phyloP scores from a whole-genome alignment of 2,888 invertebrate species.

The Chrysopilus asiliformis region DNA sequence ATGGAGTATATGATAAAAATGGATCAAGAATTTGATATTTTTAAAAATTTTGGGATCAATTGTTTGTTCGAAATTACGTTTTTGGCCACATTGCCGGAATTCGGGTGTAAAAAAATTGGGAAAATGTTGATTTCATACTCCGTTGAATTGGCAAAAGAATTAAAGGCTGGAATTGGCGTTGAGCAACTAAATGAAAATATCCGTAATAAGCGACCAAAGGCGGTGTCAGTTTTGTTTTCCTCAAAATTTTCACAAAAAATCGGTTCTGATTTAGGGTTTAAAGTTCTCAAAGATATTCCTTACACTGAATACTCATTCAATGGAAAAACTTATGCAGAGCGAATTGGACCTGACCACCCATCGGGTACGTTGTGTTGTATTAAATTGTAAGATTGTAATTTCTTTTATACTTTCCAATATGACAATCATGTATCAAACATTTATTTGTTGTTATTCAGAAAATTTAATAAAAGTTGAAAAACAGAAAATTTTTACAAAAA shows the following conservation, averaged over 20 bases:
- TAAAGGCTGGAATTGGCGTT: conserved; percentile 38
- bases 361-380: too few species aligned
- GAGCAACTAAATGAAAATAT: conserved; percentile 22
- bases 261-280: conserved; percentile 41
- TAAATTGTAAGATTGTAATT: too few species aligned
- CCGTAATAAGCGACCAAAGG: conserved; percentile 21
- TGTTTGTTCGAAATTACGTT: conserved; percentile 58
- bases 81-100: conserved; percentile 42
- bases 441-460: too few species aligned
- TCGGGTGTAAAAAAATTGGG: conserved; percentile 41
- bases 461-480: too few species aligned
- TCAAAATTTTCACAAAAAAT: conserved; percentile 44
- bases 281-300: conserved; percentile 38
- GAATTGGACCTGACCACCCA: conserved; percentile 36
- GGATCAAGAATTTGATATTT: conserved; percentile 46
- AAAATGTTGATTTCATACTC: conserved; percentile 40
- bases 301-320: conserved; percentile 42
- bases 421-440: too few species aligned
- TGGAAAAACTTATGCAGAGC: conserved; percentile 46
- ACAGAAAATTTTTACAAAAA: too few species aligned
- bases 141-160: conserved; percentile 39
- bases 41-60: conserved; percentile 44
- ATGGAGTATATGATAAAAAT: conserved; percentile 52
- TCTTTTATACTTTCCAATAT: too few species aligned
- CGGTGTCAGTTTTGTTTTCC: conserved; percentile 47